Evolutionary conservation across 2,797 vertebrate species (phyloP).

Genomic region (Onychomys arenicola): DNA sequence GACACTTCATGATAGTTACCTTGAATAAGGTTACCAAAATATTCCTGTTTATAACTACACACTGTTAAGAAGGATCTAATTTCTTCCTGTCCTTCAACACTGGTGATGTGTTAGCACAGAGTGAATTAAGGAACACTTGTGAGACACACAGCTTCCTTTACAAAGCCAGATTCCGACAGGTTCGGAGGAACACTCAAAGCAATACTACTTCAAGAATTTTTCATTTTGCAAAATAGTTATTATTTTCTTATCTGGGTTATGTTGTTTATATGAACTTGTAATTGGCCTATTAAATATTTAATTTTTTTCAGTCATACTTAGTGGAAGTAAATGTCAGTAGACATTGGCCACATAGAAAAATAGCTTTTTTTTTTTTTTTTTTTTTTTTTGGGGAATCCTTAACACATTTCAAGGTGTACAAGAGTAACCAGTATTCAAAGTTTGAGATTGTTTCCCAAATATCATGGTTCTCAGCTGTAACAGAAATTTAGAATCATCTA

Average conservation of each 20-base stretch:
- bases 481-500: slow-evolving; percentile 23
- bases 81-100: slow-evolving; percentile 19
- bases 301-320: not conserved
- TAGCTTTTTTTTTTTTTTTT: slow-evolving; percentile 2
- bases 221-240: slow-evolving; percentile 18
- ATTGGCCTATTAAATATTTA: not conserved
- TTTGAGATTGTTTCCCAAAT: not conserved
- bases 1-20: not conserved
- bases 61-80: not conserved
- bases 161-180: not conserved
- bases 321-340: not conserved
- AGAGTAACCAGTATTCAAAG: not conserved
- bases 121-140: not conserved
- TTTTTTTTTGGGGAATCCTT: no score
- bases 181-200: slow-evolving; percentile 29
- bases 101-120: not conserved
- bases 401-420: not conserved
- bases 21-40: slow-evolving; percentile 1
- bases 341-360: not conserved
- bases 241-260: slow-evolving; percentile 22
- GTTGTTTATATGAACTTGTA: not conserved
- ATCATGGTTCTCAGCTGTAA: not conserved
- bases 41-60: not conserved
- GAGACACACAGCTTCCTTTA: not conserved
- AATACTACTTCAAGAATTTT: not conserved